Evolutionary conservation across 2,113 vertebrate genomes (phyloP), one percentile per base, ranked within the genome.

Genomic region (Globicephala melas): DNA sequence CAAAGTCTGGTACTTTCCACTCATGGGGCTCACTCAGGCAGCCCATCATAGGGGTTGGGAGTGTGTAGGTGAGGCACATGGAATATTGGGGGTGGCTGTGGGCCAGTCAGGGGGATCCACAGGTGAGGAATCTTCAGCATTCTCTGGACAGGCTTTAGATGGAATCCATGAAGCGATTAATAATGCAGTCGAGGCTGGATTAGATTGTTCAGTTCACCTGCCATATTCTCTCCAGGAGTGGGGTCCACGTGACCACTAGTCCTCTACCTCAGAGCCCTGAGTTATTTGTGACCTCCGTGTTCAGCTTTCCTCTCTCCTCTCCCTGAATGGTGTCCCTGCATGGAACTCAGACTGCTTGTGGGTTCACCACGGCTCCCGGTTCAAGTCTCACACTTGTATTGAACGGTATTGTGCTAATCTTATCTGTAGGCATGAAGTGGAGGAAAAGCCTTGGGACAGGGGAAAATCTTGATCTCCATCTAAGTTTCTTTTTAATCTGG

Each of bases 261-360:
- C 95, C 96, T 97, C 97, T 97, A 97, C 96, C 95, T 97, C 97
- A 91, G 91, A 96, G 62, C 81, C 94, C 85, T 25, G 63, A 90
- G 77, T 96, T 85, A 44, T 55, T 68, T 55, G 38, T 65, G 87
- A 89, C 83, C 7, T 17, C 86, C n/a, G 71, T 11, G 10, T 79
- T 84, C 89, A 38, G 83, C 84, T 55, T 55, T 93, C 71, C 73
- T 89, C 89, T 60, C 63, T 47, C 14, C 81, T n/a, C 41, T 55
- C 44, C 36, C 82, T 38, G 21, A 81, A 8, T 71, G 84, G 95
- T 41, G 58, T 71, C 67, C 96, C 93, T 36, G 36, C 17, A 4
- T 21, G 80, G 77, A 95, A 63, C 55, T 63, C 81, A 21, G 55
- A 1, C 2, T 63, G 81, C 38, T 1, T 47, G 55, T 33, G 65